Base-by-base conservation (phyloP, 2,797 vertebrate genomes). In the Balearica regulorum region DNA sequence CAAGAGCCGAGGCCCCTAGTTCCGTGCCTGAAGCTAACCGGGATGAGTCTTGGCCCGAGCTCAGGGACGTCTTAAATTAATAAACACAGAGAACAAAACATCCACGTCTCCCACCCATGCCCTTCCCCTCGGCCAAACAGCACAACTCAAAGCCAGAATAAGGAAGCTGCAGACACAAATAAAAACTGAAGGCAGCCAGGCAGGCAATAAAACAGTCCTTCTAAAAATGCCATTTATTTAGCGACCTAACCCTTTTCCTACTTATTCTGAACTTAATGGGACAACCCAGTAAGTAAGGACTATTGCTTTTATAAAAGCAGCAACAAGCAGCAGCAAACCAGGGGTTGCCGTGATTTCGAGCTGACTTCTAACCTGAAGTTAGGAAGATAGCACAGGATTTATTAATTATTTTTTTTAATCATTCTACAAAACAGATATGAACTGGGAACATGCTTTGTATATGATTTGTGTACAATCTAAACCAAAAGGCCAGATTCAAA, bases 381-480 rank as follows among this genome's bases (percentile, higher is more conserved):
- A n/a, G 0, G 1, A n/a, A 24, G 9, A 2, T 1, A 28, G 54
- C 60, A 35, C 18, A 17, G 29, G 19, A 60, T 29, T 62, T 79
- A 57, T 3, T 53, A 16, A 20, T 26, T 10, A 5, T 48, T 24
- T 60, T 43, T 61, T 43, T 37, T 4, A 33, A 41, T 17, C 26
- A 28, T 18, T 53, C 21, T 24, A 51, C 20, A 46, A 57, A 66
- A 28, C 57, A 61, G 26, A 16, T 18, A 6, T 1, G 21, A 79
- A n/a, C 28, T 11, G 22, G 24, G 41, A 65, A 61, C 7, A 1
- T 2, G 5, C 29, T 65, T 77, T 83, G 24, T 15, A 4, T 33
- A 10, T 1, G 13, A 48, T 58, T 7, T 76, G n/a, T 37, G 26
- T 51, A 33, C 3, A 8, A 73, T 7, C n/a, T 39, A 76, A 71